Evolutionary conservation across 2,113 vertebrate species (phyloP).

Genomic region (Phaethon lepturus): DNA sequence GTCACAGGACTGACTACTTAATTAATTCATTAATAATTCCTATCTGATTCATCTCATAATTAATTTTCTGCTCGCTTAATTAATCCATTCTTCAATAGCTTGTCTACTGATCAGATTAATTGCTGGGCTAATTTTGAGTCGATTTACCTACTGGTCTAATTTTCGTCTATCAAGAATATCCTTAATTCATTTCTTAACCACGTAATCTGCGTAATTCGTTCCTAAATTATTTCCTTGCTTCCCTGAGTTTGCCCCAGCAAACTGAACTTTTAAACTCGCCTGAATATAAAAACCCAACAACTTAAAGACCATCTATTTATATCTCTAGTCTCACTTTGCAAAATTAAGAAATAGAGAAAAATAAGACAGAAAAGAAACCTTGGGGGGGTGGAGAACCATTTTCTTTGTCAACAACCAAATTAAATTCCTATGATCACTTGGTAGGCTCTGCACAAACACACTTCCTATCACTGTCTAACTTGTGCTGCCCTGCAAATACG

Average conservation of each 20-base stretch:
- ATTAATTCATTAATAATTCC: conserved; percentile 51
- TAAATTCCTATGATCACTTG: neutral
- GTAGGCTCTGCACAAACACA: neutral
- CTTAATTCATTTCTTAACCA: neutral
- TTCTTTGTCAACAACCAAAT: neutral
- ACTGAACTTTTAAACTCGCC: neutral
- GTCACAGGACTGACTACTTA: conserved; percentile 3
- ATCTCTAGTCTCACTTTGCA: neutral
- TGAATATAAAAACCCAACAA: neutral
- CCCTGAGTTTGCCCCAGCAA: neutral
- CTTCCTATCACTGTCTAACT: rapidly evolving
- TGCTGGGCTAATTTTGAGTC: conserved; percentile 1
- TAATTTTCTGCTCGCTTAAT: conserved; percentile 42
- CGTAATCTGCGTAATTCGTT: conserved; percentile 18
- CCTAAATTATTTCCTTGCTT: neutral
- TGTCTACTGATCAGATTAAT: conserved; percentile 51
- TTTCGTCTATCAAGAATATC: neutral
- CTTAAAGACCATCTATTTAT: neutral
- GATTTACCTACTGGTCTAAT: conserved; percentile 15
- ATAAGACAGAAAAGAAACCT: neutral
- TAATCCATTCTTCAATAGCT: conserved; percentile 42
- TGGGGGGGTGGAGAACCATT: neutral
- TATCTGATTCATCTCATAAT: conserved; percentile 38
- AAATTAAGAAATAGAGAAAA: neutral
- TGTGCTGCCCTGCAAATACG: neutral